Evolutionary conservation across 2,888 invertebrate species (phyloP), one percentile per base, ranked within the genome.

Genomic region (Pristionchus fissidentatus): DNA sequence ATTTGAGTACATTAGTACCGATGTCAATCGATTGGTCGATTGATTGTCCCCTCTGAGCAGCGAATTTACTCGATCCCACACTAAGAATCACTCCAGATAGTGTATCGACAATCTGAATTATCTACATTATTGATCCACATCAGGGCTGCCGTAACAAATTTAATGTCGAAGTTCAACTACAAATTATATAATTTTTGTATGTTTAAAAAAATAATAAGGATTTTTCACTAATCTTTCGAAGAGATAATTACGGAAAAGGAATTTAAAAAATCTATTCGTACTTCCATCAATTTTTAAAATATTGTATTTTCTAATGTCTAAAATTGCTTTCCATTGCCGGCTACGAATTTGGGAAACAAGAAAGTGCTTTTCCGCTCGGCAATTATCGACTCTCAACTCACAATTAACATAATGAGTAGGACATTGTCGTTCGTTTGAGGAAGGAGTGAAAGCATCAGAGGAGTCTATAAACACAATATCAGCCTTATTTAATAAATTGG

Each of bases 1-100:
- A 80, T 80, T 60, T 80, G 80, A 80, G 62, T 26, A 80, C 80
- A 60, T 5, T 80, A 26, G 29, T 62, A 15, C 26, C 62, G n/a
- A 62, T 57, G 38, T 32, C 35, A 0, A n/a, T 43, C 7, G 60
- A 29, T 15, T 80, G 32, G 4, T 62, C 60, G 13, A n/a, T 29
- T 15, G 26, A 22, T 22, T 49, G 52, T 66, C 73, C 73, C 7
- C 52, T 32, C 22, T 35, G 32, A 49, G 49, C 13, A 1, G 43
- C 41, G 29, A 35, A 73, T 1, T 13, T 0, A 15, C 35, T 13
- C 15, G 52, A 32, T 49, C 55, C 66, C 32, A 66, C 22, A 35
- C 70, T 26, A 32, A 83, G 41, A 22, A 73, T 15, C 26, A 83
- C 4, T 38, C 49, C 73, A 35, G 73, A 83, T 52, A 83, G 66